These are phyloP conservation scores for Pogonocherus hispidulus DNA, from an alignment of 2,888 invertebrate species.

Conservation along the genomic window DNA sequence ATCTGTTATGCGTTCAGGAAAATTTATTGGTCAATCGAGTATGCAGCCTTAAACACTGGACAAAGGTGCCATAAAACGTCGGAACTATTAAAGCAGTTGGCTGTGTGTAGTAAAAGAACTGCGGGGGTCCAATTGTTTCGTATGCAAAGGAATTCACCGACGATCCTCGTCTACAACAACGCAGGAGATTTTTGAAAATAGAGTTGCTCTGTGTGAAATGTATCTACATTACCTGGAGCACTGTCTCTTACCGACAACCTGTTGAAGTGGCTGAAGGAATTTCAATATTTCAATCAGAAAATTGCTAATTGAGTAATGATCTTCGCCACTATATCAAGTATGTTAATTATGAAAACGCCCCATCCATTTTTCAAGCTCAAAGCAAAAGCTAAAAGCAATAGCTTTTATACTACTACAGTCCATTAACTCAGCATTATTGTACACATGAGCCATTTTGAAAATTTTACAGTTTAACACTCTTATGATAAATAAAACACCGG, in stretches of 20 bases:
- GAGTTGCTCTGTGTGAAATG: neutral
- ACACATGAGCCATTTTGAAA: no score
- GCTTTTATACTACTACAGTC: no score
- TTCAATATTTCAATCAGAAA: no score
- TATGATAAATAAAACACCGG: no score
- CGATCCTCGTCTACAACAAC: conserved; percentile 44
- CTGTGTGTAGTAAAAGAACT: conserved; percentile 57
- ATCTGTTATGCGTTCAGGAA: conserved; percentile 40
- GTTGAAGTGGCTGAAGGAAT: no score
- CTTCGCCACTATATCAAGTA: no score
- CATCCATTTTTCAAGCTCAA: no score
- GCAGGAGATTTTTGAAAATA: neutral
- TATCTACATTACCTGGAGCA: neutral
- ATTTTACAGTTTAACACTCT: no score
- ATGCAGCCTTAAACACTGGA: conserved; percentile 54
- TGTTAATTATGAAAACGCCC: no score
- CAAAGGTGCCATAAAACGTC: conserved; percentile 58
- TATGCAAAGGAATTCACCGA: conserved; percentile 62
- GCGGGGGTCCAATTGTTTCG: conserved; percentile 61
- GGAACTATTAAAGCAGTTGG: conserved; percentile 58
- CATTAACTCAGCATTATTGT: no score
- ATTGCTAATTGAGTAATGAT: no score
- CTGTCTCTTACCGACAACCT: neutral
- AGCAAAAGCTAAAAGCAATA: no score
- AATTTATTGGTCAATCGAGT: conserved; percentile 60